Conservation (phyloP, 1,140 invertebrate genomes). For the Temnothorax longispinosus region DNA sequence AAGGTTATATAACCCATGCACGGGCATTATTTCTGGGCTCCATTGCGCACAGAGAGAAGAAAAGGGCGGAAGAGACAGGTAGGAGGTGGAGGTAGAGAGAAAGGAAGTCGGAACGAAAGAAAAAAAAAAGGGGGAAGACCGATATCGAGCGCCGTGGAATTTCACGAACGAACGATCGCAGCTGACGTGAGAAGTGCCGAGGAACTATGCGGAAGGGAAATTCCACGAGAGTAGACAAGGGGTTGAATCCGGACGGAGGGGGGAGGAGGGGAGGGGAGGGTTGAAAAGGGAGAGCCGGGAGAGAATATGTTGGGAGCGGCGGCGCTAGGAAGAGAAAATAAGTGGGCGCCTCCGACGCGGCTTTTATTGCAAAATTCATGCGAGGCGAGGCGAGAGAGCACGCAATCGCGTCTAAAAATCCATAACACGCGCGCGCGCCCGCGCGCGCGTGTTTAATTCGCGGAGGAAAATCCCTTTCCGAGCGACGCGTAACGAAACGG, state of each 20-base stretch:
- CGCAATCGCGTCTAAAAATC: conserved; percentile 51
- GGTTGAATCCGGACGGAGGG: neutral
- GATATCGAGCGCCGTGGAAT: conserved; percentile 72
- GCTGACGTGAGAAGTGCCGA: conserved; percentile 68
- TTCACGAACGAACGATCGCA: conserved; percentile 66
- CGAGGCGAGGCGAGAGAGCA: conserved; percentile 25
- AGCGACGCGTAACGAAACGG: conserved; percentile 12
- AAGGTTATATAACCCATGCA: conserved; percentile 38
- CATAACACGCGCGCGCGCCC: conserved; percentile 38
- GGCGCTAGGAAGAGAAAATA: conserved; percentile 68
- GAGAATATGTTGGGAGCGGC: conserved; percentile 64
- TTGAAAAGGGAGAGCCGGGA: conserved; percentile 32
- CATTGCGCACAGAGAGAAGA: neutral
- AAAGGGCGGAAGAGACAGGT: conserved; percentile 14
- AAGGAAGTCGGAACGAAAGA: conserved; percentile 6
- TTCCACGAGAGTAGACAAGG: conserved; percentile 64
- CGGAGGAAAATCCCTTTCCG: neutral
- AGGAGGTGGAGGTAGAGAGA: neutral
- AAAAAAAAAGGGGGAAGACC: conserved; percentile 31
- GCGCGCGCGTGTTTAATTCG: conserved; percentile 45
- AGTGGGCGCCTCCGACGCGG: conserved; percentile 61
- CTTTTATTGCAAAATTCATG: conserved; percentile 74
- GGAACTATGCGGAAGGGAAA: conserved; percentile 75
- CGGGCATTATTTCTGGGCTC: conserved; percentile 32
- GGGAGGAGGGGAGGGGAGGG: neutral